Percentiles rank a stretch among this genome's conserved stretches.
phyloP scores from a whole-genome alignment of 2,797 vertebrate species.

The Cynopterus sphinx region DNA sequence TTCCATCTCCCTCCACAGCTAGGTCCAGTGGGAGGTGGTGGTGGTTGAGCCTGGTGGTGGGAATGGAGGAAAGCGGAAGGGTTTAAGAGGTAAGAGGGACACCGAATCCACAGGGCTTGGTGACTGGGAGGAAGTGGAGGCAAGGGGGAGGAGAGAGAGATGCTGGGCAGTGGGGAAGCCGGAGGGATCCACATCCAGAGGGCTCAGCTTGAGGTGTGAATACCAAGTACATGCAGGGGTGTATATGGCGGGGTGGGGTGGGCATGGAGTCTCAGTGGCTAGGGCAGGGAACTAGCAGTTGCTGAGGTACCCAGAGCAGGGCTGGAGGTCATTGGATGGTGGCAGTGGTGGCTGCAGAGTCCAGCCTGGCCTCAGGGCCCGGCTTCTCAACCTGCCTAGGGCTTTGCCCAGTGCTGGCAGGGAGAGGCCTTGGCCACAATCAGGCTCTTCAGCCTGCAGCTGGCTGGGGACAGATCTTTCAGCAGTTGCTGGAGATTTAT shows the following conservation, averaged over 20 bases:
- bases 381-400: neutral
- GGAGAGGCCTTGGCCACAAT: neutral
- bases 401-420: neutral
- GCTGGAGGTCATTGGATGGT: neutral
- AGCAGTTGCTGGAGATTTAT: slow-evolving; percentile 39
- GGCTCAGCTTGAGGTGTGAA: neutral
- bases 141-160: neutral
- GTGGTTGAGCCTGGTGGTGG: neutral
- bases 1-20: neutral
- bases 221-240: fast-evolving
- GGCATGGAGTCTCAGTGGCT: neutral
- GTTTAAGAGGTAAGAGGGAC: neutral
- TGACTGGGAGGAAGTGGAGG: neutral
- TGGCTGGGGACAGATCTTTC: neutral
- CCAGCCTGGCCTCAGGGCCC: neutral
- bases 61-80: neutral
- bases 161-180: neutral
- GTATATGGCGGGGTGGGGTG: too few species aligned
- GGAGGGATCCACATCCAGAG: neutral
- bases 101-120: too few species aligned
- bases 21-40: neutral
- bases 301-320: neutral
- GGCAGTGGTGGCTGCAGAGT: neutral
- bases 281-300: neutral
- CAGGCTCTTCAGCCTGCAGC: neutral